These are phyloP conservation scores for Nysson spinosus DNA, from an alignment of 2,888 invertebrate genomes.

Conservation along the genomic window DNA sequence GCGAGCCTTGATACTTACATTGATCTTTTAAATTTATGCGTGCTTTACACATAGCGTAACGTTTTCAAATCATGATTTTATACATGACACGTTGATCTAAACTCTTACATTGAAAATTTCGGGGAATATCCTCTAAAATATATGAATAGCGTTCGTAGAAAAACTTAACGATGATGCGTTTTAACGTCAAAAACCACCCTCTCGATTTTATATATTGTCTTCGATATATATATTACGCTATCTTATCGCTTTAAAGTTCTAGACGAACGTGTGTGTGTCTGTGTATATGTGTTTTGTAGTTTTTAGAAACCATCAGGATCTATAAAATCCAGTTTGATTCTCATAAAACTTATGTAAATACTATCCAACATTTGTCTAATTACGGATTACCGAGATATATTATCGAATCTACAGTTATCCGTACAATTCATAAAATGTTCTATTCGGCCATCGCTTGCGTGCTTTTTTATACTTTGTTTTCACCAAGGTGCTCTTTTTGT, in stretches of 20 bases:
- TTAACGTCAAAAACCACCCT: slow-evolving; percentile 41
- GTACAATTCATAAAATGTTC: slow-evolving; percentile 29
- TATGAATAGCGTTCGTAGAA: slow-evolving; percentile 47
- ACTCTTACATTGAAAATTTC: slow-evolving; percentile 31
- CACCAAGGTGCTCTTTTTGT: slow-evolving; percentile 53
- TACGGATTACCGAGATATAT: slow-evolving; percentile 25
- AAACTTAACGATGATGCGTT: slow-evolving; percentile 50
- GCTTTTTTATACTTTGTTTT: slow-evolving; percentile 55
- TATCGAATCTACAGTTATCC: slow-evolving; percentile 11
- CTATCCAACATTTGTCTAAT: slow-evolving; percentile 46
- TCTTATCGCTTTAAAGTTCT: slow-evolving; percentile 49
- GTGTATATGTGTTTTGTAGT: background rate
- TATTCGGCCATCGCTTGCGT: slow-evolving; percentile 27
- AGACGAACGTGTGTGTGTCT: slow-evolving; percentile 31
- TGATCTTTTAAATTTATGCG: slow-evolving; percentile 24
- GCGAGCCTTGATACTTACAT: slow-evolving; percentile 23
- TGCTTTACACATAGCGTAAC: slow-evolving; percentile 31
- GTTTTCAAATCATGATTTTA: slow-evolving; percentile 32
- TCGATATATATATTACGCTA: slow-evolving; percentile 55
- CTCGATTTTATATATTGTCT: slow-evolving; percentile 57
- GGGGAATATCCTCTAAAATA: slow-evolving; percentile 21
- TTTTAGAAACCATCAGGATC: slow-evolving; percentile 51
- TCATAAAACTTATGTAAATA: slow-evolving; percentile 44
- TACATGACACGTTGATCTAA: slow-evolving; percentile 23
- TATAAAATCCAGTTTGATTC: slow-evolving; percentile 48